Base-by-base conservation (phyloP, 2,797 vertebrate species). In the Acropternis orthonyx region DNA sequence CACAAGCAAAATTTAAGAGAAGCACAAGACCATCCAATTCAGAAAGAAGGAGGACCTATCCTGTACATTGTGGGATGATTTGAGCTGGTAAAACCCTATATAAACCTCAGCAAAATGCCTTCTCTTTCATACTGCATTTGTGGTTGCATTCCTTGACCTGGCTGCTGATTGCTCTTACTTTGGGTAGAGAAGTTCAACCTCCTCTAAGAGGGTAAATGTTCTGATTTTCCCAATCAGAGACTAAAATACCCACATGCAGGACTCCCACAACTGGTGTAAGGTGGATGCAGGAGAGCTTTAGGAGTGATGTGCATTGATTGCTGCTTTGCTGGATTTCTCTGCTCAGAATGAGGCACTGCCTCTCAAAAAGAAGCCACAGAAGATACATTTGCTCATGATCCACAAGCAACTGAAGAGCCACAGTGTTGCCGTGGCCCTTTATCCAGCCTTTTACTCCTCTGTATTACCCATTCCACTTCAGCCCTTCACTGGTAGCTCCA, bases 201-300 rank as follows among this genome's bases (percentile, higher is more conserved):
- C 19, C 48, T 55, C 6, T 44, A 21, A 72, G 22, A 73, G 24
- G 12, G 14, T 55, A 44, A 34, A 4, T 44, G 58, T 79, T 73
- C 15, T 34, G 27, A 41, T 87, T 85, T 89, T 79, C 34, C 15
- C 39, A 58, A 13, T 12, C 24, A 82, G 27, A 78, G 32, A 51
- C 17, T 10, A 80, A 69, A 73, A 59, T 59, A 66, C 13, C 62
- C 67, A 13, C 14, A 16, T 15, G 6, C 32, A 71, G 22, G 4
- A 23, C 5, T 14, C 10, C 4, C 62, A 8, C 4, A 23, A 1
- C 4, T 19, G 59, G 24, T 14, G 14, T 37, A 11, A 30, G 6
- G 9, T 44, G 66, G n/a, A 49, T 37, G 18, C 16, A 34, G 16
- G 27, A 59, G 16, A 24, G 23, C 19, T 61, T n/a, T 23, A 24